Base-by-base conservation (phyloP, 2,797 vertebrate genomes). In the Sarcoramphus papa region DNA sequence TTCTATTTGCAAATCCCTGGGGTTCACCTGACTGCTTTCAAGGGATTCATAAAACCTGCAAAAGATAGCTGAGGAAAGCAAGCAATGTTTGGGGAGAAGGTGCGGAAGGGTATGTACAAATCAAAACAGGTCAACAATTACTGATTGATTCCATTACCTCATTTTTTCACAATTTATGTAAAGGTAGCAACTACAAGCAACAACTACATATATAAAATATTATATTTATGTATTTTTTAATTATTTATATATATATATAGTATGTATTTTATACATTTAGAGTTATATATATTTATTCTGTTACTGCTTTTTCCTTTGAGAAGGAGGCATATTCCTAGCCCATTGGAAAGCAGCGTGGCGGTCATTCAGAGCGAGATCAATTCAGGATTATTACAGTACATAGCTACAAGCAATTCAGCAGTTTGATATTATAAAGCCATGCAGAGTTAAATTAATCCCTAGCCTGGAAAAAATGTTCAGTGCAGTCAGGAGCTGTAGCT, bases 401-500 rank as follows among this genome's bases (percentile, higher is more conserved):
- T 18, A 78, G 68, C 94, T 88, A 76, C 59, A 41, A 95, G 85
- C 80, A 73, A 78, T 92, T 69, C 80, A 84, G 90, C 69, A 69
- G 33, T 27, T 90, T 68, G 73, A 63, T 74, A 53, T 79, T 79
- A 90, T 41, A 90, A 95, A 95, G 59, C 79, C 80, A 90, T 18
- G 40, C 65, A 95, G 31, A 93, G 51, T 59, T 81, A 88, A 92
- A 93, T 90, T 90, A 93, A 88, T 88, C 75, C 48, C 78, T n/a
- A 91, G 56, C 45, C 85, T 77, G 48, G 22, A 77, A 80, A 86
- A 87, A 85, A 10, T 4, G 5, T 54, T 88, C 60, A 75, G 68
- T 33, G 56, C 65, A 85, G 48, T 77, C 78, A 64, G 31, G 53
- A 84, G 72, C 30, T 35, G 7, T 17, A 74, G 63, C 21, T 62